Conservation (phyloP, 2,113 vertebrate species). For the Lampris incognitus region DNA sequence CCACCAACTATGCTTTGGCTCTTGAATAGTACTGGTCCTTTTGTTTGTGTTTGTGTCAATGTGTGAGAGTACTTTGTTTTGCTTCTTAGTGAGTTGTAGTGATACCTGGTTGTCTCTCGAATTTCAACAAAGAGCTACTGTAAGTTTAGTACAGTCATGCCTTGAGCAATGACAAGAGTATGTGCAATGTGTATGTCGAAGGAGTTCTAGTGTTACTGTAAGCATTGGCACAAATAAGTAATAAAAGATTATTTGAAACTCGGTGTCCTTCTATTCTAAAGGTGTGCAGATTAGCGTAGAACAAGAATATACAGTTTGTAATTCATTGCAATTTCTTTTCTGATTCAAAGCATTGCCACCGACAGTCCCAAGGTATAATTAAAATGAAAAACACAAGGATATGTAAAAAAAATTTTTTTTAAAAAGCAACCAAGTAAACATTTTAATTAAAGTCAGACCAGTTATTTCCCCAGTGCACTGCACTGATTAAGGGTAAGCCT, state of each 20-base stretch:
- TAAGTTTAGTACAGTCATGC: constrained; percentile 67
- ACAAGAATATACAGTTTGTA: neutral
- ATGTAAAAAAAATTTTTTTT: neutral
- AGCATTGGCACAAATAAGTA: constrained; percentile 72
- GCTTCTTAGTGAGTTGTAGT: constrained; percentile 76
- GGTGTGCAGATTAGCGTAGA: neutral
- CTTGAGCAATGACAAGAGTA: constrained; percentile 54
- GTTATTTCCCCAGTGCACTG: neutral
- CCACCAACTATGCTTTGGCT: constrained; percentile 67
- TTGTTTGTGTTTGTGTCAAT: constrained; percentile 67
- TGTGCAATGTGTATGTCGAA: constrained; percentile 76
- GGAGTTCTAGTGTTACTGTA: constrained; percentile 76
- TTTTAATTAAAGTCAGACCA: neutral
- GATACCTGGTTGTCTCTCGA: constrained; percentile 64
- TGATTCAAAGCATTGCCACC: neutral
- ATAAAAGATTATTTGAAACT: constrained; percentile 80
- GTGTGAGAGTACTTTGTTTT: constrained; percentile 69
- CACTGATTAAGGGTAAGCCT: neutral
- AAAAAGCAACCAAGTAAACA: neutral
- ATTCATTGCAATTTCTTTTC: neutral
- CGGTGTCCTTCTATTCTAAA: neutral
- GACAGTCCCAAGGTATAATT: neutral
- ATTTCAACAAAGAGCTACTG: constrained; percentile 68
- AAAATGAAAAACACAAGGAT: neutral
- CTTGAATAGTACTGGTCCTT: constrained; percentile 63